Evolutionary conservation across 2,797 vertebrate species (phyloP), one percentile per base, ranked within the genome.

Genomic region (Hippopotamyrus pictus): DNA sequence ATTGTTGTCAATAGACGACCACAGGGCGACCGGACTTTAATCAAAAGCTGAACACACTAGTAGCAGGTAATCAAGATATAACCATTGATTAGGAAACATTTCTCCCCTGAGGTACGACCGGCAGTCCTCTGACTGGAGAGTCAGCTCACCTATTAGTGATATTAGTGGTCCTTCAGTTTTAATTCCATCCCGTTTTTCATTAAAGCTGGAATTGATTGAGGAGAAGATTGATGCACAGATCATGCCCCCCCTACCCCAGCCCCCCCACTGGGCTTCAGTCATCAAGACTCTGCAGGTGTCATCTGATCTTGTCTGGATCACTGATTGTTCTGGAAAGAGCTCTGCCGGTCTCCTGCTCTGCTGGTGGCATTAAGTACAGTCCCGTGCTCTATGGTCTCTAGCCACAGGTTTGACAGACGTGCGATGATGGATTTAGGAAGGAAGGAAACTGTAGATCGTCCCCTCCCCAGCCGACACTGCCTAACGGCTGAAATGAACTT

Each of bases 141-240:
- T n/a, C 44, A 37, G 86, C 51, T 87, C 51, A 87, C 86, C 86
- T 85, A 62, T 89, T 89, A 89, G 88, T 89, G 76, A 62, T 84
- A 54, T 57, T 57, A 88, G 88, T 48, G 57, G 65, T 5, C 19
- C 41, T 85, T 65, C 44, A 29, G 41, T 83, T 89, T 89, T 62
- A 84, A 84, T 84, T 84, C 79, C 25, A 14, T 41, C 22, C 53
- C 3, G 51, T 57, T 53, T 87, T 88, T 90, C 86, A 88, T 83
- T 83, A 88, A 50, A 65, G 86, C 73, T 50, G 22, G 41, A 57
- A 90, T 69, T 62, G 50, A 88, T 65, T 88, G 87, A 83, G 17
- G 51, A 76, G 54, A n/a, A 48, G 69, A 88, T 88, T 88, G 51
- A 88, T 88, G 73, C 44, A 65, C 41, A 88, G 69, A 88, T 82